phyloP scores from a whole-genome alignment of 1,140 invertebrate species.

The Oedothorax gibbosus region DNA sequence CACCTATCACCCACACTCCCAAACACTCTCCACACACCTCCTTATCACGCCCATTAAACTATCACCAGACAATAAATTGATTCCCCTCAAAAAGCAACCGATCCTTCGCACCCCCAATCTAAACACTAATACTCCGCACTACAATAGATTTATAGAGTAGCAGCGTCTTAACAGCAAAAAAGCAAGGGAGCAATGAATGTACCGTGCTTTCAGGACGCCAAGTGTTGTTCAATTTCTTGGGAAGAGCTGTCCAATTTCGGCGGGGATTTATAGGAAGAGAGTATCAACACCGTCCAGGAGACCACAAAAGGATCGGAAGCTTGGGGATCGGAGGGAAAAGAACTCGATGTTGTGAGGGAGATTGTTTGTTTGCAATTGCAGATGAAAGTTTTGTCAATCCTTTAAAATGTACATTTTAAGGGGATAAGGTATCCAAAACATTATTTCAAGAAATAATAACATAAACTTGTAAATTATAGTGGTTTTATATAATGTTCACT shows the following conservation, averaged over 20 bases:
- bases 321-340: too few relatives aligned
- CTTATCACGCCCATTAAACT: too few relatives aligned
- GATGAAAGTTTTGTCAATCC: too few relatives aligned
- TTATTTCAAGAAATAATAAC: too few relatives aligned
- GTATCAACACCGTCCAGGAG: slow-evolving; percentile 44
- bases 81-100: slow-evolving; percentile 5
- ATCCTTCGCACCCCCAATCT: slow-evolving; percentile 1
- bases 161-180: neutral
- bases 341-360: too few relatives aligned
- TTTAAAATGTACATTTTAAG: too few relatives aligned
- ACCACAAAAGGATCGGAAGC: slow-evolving; percentile 28
- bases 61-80: slow-evolving; percentile 5
- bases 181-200: slow-evolving; percentile 13
- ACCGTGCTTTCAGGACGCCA: slow-evolving; percentile 11
- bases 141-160: slow-evolving; percentile 31
- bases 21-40: too few relatives aligned
- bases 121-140: slow-evolving; percentile 31
- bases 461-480: too few relatives aligned
- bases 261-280: slow-evolving; percentile 47
- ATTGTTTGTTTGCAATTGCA: too few relatives aligned
- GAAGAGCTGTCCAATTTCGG: slow-evolving; percentile 55
- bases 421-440: too few relatives aligned
- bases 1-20: too few relatives aligned
- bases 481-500: too few relatives aligned
- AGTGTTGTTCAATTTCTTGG: slow-evolving; percentile 56